Base-by-base conservation (phyloP, 2,888 invertebrate genomes). In the Periphyllus acericola region DNA sequence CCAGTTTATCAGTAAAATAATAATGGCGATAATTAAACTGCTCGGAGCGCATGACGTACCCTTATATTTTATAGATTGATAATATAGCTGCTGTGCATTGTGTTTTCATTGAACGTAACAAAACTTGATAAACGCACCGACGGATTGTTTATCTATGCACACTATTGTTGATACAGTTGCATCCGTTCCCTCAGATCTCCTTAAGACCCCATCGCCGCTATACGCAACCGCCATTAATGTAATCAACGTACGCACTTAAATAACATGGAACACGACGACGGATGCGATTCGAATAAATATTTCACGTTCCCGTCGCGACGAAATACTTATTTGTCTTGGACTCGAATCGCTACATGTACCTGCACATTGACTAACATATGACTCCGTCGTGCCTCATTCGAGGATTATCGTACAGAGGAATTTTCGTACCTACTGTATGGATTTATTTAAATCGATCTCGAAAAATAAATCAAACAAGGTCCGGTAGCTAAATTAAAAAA, bases 161-260 rank as follows among this genome's bases (percentile, higher is more conserved):
- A 36, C 60, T n/a, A 17, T 79, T 79, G 79, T 79, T 60, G 60
- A 34, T 79, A 60, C 55, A 60, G 60, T 79, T 36, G 79, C 34
- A 60, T 60, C 25, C 60, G 17, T 60, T 60, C 79, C 9, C 60
- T 60, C 79, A 1, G 60, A 79, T 60, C 60, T 34, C 34, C 36
- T 60, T 36, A 55, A 79, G n/a, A 36, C 52, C 14, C 79, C 14
- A 25, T 34, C 32, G 4, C 55, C 55, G 19, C 46, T 19, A n/a
- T n/a, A 25, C 78, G 9, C 55, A 71, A 71, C 71, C 17, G 5
- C 71, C 71, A 71, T 32, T 71, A 32, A 71, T 14, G 71, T 29
- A 71, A 29, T 68, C 68, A 25, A 29, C 68, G n/a, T 25, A 1
- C 68, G 25, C 25, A 68, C 68, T n/a, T 17, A n/a, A 11, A 68